Evolutionary conservation across 2,797 vertebrate genomes (phyloP).

Genomic region (Petrocephalus schoutedeni): DNA sequence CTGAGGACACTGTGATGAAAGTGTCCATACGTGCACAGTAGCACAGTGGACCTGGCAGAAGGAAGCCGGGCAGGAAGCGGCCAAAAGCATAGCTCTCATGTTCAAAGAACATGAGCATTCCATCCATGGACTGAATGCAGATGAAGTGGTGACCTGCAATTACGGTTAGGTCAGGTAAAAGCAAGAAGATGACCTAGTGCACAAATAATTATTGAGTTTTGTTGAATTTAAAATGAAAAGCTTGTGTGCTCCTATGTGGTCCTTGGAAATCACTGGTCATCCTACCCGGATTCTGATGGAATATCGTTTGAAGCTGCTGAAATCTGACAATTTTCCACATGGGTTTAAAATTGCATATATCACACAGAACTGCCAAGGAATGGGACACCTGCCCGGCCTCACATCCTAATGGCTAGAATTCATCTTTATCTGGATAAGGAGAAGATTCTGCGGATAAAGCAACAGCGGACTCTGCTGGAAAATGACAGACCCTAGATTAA

Average conservation of each 20-base stretch:
- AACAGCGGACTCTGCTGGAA: no score
- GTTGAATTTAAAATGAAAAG: neutral
- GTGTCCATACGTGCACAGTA: slow-evolving; percentile 86
- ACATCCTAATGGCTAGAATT: no score
- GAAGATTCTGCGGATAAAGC: no score
- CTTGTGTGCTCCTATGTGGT: neutral
- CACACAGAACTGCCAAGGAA: no score
- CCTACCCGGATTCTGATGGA: no score
- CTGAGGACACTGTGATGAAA: slow-evolving; percentile 88
- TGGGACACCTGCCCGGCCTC: no score
- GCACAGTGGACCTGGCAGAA: slow-evolving; percentile 81
- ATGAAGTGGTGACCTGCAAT: slow-evolving; percentile 83
- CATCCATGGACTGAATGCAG: slow-evolving; percentile 96
- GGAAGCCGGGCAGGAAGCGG: slow-evolving; percentile 85
- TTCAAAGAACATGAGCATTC: slow-evolving; percentile 96
- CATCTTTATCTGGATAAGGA: no score
- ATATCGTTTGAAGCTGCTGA: no score
- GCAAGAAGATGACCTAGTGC: neutral
- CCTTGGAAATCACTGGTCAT: neutral
- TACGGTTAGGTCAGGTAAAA: neutral
- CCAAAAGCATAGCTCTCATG: slow-evolving; percentile 94
- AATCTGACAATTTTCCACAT: no score
- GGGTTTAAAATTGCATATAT: no score
- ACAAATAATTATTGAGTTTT: neutral
- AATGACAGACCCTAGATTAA: no score